Percentiles rank a stretch among this genome's conserved stretches.
These are phyloP conservation scores for Sorex fumeus DNA, from an alignment of 2,113 vertebrate genomes.

Conservation along the genomic window DNA sequence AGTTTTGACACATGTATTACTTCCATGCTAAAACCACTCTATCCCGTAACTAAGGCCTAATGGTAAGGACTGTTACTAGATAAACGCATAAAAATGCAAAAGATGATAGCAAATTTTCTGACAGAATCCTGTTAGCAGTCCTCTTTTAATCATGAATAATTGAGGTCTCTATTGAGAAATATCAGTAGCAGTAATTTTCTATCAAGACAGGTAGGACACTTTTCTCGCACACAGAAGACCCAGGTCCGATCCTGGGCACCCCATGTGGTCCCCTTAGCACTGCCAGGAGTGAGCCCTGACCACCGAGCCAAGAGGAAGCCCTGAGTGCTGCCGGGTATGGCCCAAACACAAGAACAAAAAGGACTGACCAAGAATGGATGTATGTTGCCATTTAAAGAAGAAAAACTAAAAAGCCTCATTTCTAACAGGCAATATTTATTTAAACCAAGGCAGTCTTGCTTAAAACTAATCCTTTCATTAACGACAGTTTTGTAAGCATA, in stretches of 20 bases:
- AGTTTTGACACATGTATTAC: background rate
- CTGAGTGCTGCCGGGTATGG: no score
- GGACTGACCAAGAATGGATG: no score
- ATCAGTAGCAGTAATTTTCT: conserved; percentile 4
- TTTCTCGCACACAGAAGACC: no score
- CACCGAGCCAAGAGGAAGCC: no score
- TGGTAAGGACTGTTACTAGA: background rate
- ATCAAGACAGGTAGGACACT: background rate
- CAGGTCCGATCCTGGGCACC: no score
- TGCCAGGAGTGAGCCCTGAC: no score
- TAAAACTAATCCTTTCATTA: conserved; percentile 2
- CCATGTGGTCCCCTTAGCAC: no score
- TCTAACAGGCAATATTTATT: conserved; percentile 23
- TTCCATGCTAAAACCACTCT: background rate
- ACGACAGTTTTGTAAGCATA: conserved; percentile 6
- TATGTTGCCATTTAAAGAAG: no score
- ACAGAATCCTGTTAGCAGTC: background rate
- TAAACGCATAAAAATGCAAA: background rate
- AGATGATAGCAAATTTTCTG: conserved; percentile 9
- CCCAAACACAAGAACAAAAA: no score
- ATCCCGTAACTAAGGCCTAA: background rate
- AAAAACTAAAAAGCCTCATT: background rate
- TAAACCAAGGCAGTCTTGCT: background rate
- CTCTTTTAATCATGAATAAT: background rate
- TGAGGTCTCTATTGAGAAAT: conserved; percentile 32